Base-by-base conservation (phyloP, 2,797 vertebrate species). In the Rhinoraja longicauda region DNA sequence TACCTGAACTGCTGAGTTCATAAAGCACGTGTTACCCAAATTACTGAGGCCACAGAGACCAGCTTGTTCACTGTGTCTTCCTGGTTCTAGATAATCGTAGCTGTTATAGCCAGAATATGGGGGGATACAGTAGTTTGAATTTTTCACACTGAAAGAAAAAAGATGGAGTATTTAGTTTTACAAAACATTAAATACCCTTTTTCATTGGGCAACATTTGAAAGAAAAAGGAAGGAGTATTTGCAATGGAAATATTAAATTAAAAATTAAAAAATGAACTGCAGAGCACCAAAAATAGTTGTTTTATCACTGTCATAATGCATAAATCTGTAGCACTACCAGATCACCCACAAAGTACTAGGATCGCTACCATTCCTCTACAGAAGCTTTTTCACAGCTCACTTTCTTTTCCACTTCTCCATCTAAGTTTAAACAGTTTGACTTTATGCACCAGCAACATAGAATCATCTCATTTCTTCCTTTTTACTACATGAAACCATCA, bases 1-100 rank as follows among this genome's bases (percentile, higher is more conserved):
- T 98, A 99, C 99, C 98, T 99, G 99, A 96, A 98, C 98, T 94
- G 98, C 98, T 94, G 98, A 99, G 95, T 99, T 99, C 98, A 99
- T 99, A 96, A 99, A 99, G 96, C 98, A 99, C 0, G 98, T 99
- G 97, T 99, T 99, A 93, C 98, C 98, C 96, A 99, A 97, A 96
- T 99, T 99, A 95, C 98, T 99, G 91, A 99, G 96, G 94, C 99
- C 99, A 96, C 98, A 99, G n/a, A 99, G 97, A 94, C 98, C 98
- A 2, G 97, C 97, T 93, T 97, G 98, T 95, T 99, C 98, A 93
- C 97, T 98, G 95, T 97, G 98, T 95, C 98, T 96, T 96, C 97
- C 97, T 96, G 98, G 98, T 95, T 99, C 98, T 78, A 98, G 97
- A 95, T 98, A 98, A 96, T 99, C 98, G 86, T 98, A 99, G 96